These are phyloP conservation scores for Strigamia transsilvanica DNA, from an alignment of 2,888 invertebrate genomes.

Conservation along the genomic window DNA sequence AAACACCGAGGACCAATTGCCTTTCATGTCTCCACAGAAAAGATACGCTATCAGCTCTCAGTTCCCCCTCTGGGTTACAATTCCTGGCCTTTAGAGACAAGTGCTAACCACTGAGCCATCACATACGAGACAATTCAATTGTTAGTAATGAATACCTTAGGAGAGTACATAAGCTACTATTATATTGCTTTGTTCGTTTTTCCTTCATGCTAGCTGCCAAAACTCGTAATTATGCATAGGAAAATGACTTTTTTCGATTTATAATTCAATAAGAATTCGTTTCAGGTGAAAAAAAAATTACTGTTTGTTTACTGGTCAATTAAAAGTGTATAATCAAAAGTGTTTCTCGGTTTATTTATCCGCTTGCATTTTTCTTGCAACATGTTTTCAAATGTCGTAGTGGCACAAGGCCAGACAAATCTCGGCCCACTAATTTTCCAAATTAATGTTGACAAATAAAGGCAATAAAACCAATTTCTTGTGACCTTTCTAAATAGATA, in stretches of 20 bases:
- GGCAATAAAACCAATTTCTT: background rate
- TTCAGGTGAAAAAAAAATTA: background rate
- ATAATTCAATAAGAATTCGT: too few relatives aligned
- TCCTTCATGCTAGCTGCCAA: background rate
- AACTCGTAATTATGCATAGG: background rate
- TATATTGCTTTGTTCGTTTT: background rate
- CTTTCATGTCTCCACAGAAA: background rate
- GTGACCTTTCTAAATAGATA: background rate
- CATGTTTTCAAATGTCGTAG: background rate
- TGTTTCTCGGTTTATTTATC: background rate
- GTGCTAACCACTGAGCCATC: slow-evolving; percentile 8
- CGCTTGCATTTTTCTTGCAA: background rate
- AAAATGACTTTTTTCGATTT: background rate
- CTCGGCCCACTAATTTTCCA: background rate
- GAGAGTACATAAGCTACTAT: background rate
- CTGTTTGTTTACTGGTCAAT: background rate
- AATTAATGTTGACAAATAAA: background rate
- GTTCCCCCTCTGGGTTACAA: background rate
- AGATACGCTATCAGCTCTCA: background rate
- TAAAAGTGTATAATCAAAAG: background rate
- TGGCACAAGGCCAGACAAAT: slow-evolving; percentile 5
- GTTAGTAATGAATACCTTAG: background rate
- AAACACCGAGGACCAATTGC: background rate
- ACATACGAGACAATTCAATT: background rate
- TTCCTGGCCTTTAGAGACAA: background rate